phyloP scores from a whole-genome alignment of 2,113 vertebrate species.

The Aegotheles bennettii region DNA sequence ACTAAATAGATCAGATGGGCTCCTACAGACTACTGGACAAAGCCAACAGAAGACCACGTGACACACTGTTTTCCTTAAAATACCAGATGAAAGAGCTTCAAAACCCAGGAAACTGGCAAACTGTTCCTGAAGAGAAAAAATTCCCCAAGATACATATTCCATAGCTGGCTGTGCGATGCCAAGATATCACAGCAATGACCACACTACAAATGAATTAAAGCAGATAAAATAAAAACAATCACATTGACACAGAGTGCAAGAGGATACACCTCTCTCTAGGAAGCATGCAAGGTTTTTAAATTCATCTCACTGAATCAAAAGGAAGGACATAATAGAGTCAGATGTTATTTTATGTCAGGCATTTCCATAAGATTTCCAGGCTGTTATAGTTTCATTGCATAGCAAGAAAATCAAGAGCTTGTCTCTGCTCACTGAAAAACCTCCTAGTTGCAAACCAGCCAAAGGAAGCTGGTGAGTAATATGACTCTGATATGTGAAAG shows the following conservation, averaged over 20 bases:
- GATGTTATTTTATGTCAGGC: background rate
- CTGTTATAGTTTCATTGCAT: background rate
- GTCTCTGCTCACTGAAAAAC: background rate
- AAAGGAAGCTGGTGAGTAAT: constrained; percentile 17
- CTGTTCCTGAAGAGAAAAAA: background rate
- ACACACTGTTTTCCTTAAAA: background rate
- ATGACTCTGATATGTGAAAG: background rate
- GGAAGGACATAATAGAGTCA: background rate
- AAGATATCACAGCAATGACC: background rate
- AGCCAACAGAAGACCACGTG: background rate
- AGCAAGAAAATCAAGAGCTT: background rate
- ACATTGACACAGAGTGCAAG: background rate
- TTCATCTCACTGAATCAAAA: background rate
- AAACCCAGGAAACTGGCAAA: background rate
- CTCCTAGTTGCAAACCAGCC: background rate
- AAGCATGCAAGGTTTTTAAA: background rate
- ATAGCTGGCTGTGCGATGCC: background rate
- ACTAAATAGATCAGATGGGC: background rate
- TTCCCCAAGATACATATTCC: background rate
- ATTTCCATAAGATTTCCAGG: background rate
- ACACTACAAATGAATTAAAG: background rate
- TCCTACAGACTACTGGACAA: background rate
- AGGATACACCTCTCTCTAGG: background rate
- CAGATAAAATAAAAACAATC: background rate
- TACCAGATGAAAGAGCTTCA: background rate